A percentile compares a stretch with the other conserved stretches of the same genome.
phyloP scores from a whole-genome alignment of 2,113 vertebrate genomes.

The Lethenteron reissneri region DNA sequence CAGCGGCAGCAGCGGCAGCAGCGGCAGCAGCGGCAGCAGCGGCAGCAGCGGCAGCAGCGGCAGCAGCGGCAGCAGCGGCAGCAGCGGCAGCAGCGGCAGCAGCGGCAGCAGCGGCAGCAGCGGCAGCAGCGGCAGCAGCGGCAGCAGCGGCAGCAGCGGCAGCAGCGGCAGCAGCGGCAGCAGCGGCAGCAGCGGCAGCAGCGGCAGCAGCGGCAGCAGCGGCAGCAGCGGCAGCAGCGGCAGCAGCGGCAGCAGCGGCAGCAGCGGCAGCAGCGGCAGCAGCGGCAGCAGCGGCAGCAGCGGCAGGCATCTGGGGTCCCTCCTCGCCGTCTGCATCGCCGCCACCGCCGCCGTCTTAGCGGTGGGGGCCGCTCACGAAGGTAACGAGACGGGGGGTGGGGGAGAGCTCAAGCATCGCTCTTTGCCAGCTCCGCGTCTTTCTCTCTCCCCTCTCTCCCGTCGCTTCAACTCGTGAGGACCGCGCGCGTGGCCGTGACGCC shows the following conservation, averaged over 20 bases:
- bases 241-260: conserved; percentile 3
- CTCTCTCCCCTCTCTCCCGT: too few relatives aligned
- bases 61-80: conserved; percentile 3
- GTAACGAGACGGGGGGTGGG: too few relatives aligned
- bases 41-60: conserved; percentile 3
- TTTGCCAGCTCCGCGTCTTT: too few relatives aligned
- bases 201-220: conserved; percentile 3
- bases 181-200: not conserved
- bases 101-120: not conserved
- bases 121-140: not conserved
- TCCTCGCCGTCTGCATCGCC: too few relatives aligned
- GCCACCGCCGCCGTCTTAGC: too few relatives aligned
- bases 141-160: not conserved
- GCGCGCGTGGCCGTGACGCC: too few relatives aligned
- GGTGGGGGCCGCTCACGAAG: too few relatives aligned
- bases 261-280: conserved; percentile 3
- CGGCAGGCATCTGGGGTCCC: too few relatives aligned
- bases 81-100: not conserved
- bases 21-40: conserved; percentile 3
- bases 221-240: conserved; percentile 3
- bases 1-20: conserved; percentile 3
- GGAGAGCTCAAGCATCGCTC: too few relatives aligned
- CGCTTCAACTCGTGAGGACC: too few relatives aligned
- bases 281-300: conserved; percentile 1
- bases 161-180: not conserved